A percentile compares a stretch with the other conserved stretches of the same genome.
phyloP scores from a whole-genome alignment of 2,113 vertebrate species.

The Burhinus oedicnemus region DNA sequence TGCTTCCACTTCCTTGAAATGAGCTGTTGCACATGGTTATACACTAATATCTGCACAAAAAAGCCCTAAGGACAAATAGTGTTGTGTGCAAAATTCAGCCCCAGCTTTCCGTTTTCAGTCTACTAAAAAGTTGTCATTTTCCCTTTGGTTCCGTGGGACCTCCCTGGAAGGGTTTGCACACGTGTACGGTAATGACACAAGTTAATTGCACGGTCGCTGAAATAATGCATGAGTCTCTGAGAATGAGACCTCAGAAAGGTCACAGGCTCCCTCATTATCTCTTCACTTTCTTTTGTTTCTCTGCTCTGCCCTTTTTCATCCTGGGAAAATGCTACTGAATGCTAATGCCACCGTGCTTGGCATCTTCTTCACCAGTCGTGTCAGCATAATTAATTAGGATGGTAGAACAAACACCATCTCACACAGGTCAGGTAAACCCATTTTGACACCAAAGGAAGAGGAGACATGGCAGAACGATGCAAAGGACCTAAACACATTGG shows the following conservation, averaged over 20 bases:
- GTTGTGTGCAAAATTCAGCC: background rate
- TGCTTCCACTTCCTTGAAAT: background rate
- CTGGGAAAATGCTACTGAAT: background rate
- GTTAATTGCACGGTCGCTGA: constrained; percentile 13
- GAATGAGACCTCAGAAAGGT: background rate
- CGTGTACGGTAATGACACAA: background rate
- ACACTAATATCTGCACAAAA: background rate
- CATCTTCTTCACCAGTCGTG: background rate
- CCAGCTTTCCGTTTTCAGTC: background rate
- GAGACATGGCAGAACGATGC: accelerated
- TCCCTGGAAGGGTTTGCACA: background rate
- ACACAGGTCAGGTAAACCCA: background rate
- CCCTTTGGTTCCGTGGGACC: accelerated
- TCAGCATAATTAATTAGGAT: background rate
- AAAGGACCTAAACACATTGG: background rate
- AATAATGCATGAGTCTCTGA: background rate
- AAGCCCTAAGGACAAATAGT: background rate
- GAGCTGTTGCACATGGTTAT: background rate
- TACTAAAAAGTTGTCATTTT: background rate
- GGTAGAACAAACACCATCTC: background rate
- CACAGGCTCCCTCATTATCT: constrained; percentile 1
- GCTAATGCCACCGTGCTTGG: background rate
- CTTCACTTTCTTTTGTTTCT: background rate
- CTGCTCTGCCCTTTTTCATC: constrained; percentile 11
- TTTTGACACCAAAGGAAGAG: background rate